Evolutionary conservation across 2,888 invertebrate genomes (phyloP).

Genomic region (Phaonia tiefii): DNA sequence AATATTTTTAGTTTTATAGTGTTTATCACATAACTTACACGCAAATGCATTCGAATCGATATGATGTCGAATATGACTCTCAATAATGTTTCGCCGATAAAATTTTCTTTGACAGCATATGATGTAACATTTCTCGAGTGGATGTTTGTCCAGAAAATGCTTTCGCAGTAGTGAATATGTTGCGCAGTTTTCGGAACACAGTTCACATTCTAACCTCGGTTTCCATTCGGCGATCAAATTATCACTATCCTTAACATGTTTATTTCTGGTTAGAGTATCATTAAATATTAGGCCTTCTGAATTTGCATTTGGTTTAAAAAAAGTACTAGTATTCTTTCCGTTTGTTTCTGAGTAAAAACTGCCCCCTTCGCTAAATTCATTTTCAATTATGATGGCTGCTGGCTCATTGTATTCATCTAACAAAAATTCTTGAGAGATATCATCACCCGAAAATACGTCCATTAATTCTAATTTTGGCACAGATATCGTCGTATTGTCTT

Average conservation of each 20-base stretch:
- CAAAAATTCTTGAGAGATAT: too few species aligned
- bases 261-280: too few species aligned
- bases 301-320: too few species aligned
- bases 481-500: too few species aligned
- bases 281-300: too few species aligned
- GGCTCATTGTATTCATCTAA: too few species aligned
- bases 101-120: not conserved
- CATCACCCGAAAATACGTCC: too few species aligned
- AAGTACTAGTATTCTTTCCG: too few species aligned
- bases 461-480: too few species aligned
- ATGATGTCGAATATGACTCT: not conserved
- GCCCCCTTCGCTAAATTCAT: too few species aligned
- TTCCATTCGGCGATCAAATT: constrained; percentile 2
- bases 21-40: not conserved
- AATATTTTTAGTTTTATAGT: not conserved
- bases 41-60: not conserved
- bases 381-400: too few species aligned
- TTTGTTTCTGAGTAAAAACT: too few species aligned
- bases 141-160: not conserved
- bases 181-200: not conserved
- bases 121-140: not conserved
- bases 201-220: not conserved
- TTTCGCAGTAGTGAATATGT: not conserved
- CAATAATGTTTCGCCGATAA: not conserved
- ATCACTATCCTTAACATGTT: not conserved